Evolutionary conservation across 2,113 vertebrate genomes (phyloP).

Genomic region (Verasper variegatus): DNA sequence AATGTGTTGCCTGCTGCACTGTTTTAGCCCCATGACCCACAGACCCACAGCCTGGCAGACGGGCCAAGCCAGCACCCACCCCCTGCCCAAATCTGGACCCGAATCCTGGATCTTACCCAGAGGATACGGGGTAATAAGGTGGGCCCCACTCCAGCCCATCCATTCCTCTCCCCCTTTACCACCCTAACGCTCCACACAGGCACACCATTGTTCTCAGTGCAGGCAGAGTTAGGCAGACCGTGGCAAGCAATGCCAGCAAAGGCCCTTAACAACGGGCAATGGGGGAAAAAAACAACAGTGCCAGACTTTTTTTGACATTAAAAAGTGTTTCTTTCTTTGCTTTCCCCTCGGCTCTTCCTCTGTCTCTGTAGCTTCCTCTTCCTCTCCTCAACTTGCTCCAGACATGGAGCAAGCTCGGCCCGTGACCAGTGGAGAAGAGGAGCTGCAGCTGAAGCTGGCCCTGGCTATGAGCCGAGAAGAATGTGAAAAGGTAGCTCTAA

Average conservation of each 20-base stretch:
- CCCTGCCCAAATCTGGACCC: conserved; percentile 41
- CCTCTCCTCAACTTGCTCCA: conserved; percentile 85
- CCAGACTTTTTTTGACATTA: conserved; percentile 57
- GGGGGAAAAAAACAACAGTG: conserved; percentile 55
- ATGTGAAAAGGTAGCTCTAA: conserved; percentile 90
- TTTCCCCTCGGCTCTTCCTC: conserved; percentile 32
- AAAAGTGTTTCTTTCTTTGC: conserved; percentile 45
- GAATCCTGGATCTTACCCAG: conserved; percentile 52
- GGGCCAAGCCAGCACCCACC: conserved; percentile 7
- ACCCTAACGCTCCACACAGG: conserved; percentile 71
- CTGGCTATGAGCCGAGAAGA: conserved; percentile 97
- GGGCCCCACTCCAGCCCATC: conserved; percentile 62
- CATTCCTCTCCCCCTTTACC: conserved; percentile 59
- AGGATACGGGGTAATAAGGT: conserved; percentile 64
- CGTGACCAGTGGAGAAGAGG: conserved; percentile 92
- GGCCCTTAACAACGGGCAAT: conserved; percentile 68
- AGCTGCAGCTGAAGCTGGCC: conserved; percentile 95
- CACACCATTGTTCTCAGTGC: conserved; percentile 78
- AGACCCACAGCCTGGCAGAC: conserved; percentile 54
- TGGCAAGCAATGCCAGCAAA: conserved; percentile 74
- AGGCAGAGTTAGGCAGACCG: conserved; percentile 68
- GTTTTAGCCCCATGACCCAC: conserved; percentile 59
- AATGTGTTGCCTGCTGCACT: conserved; percentile 43
- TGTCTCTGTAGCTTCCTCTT: conserved; percentile 85
- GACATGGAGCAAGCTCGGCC: conserved; percentile 94